These are phyloP conservation scores for Phoebastria nigripes DNA, from an alignment of 2,797 vertebrate genomes.

Conservation along the genomic window DNA sequence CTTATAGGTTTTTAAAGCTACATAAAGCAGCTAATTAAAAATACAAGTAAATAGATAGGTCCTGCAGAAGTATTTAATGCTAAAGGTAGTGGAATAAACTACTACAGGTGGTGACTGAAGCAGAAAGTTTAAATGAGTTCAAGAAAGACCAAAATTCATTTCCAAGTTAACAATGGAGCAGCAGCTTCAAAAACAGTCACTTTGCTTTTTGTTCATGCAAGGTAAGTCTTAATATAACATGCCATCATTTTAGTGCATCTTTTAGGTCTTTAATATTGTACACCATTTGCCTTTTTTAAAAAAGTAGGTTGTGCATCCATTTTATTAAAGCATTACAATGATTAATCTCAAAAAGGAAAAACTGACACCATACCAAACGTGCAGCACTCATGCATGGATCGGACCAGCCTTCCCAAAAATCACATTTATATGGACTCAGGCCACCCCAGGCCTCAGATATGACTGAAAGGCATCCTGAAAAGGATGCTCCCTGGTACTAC, in stretches of 20 bases:
- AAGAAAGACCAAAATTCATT: neutral
- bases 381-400: neutral
- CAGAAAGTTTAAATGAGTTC: neutral
- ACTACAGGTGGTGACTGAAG: neutral
- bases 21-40: neutral
- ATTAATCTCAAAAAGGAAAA: neutral
- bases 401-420: neutral
- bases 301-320: neutral
- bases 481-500: neutral
- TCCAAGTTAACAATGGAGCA: neutral
- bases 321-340: neutral
- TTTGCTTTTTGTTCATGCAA: neutral
- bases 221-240: neutral
- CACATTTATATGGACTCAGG: neutral
- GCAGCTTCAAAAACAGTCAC: neutral
- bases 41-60: neutral
- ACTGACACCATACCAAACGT: neutral
- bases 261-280: neutral
- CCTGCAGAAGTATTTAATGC: neutral
- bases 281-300: neutral
- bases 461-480: neutral
- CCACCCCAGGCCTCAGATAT: neutral
- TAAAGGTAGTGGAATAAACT: neutral
- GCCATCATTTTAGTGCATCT: neutral
- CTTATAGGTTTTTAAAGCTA: neutral